Conservation (phyloP, 2,113 vertebrate genomes). For the Microcebus jonahi region DNA sequence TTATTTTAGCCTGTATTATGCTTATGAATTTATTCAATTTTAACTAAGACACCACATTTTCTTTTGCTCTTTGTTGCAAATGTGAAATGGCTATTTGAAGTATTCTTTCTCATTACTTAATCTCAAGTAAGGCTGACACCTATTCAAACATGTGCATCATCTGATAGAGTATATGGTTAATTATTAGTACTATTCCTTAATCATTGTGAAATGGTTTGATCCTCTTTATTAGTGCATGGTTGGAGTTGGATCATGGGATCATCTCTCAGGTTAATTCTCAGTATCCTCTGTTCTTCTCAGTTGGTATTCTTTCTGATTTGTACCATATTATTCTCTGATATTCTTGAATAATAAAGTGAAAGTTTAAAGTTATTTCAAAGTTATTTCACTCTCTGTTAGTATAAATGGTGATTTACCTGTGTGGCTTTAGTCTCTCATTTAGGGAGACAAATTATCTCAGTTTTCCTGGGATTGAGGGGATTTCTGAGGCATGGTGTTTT, state of each 20-base stretch:
- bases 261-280: not conserved
- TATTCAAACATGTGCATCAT: not conserved
- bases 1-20: not conserved
- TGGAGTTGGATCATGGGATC: not conserved
- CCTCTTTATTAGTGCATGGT: not conserved
- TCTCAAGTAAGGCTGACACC: not conserved
- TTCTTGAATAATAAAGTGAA: not conserved
- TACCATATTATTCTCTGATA: not conserved
- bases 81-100: not conserved
- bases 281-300: not conserved
- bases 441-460: not conserved
- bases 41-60: not conserved
- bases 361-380: not conserved
- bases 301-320: not conserved
- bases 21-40: not conserved
- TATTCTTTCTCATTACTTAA: not conserved
- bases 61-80: not conserved
- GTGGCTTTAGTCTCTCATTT: not conserved
- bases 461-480: not conserved
- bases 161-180: not conserved
- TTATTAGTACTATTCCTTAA: not conserved
- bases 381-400: not conserved
- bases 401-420: not conserved
- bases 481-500: not conserved
- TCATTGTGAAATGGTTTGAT: not conserved